phyloP scores from a whole-genome alignment of 2,113 vertebrate species.

The Pseudolaguvia tuberculata region DNA sequence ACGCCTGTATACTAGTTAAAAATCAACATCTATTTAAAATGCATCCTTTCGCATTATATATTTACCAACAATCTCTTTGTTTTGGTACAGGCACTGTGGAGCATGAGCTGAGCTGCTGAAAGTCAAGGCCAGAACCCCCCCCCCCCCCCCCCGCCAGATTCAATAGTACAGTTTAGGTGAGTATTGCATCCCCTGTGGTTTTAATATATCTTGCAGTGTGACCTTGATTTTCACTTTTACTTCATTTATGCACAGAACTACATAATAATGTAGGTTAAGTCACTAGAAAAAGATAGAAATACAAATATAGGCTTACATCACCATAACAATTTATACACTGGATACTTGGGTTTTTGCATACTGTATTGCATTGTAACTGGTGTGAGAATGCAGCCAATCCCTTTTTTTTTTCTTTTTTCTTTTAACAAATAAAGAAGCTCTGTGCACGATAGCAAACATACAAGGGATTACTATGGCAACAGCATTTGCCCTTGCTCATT shows the following conservation, averaged over 20 bases:
- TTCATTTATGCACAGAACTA: constrained; percentile 20
- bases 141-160: too few species aligned
- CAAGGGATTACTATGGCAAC: constrained; percentile 52
- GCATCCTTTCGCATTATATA: neutral
- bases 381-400: constrained; percentile 22
- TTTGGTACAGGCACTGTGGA: constrained; percentile 17
- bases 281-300: constrained; percentile 1
- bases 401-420: too few species aligned
- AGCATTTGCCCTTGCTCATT: constrained; percentile 47
- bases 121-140: constrained; percentile 28
- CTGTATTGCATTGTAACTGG: constrained; percentile 10
- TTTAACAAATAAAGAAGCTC: constrained; percentile 11
- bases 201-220: constrained; percentile 21
- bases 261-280: constrained; percentile 7
- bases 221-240: constrained; percentile 39
- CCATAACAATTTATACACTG: neutral
- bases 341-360: constrained; percentile 16
- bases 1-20: neutral
- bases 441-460: constrained; percentile 47
- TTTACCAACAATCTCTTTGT: neutral
- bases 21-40: neutral
- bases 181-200: constrained; percentile 22
- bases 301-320: neutral
- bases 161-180: constrained; percentile 32
- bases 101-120: neutral